Evolutionary conservation across 2,888 invertebrate species (phyloP), one percentile per base, ranked within the genome.

Genomic region (Eupeodes luniger): DNA sequence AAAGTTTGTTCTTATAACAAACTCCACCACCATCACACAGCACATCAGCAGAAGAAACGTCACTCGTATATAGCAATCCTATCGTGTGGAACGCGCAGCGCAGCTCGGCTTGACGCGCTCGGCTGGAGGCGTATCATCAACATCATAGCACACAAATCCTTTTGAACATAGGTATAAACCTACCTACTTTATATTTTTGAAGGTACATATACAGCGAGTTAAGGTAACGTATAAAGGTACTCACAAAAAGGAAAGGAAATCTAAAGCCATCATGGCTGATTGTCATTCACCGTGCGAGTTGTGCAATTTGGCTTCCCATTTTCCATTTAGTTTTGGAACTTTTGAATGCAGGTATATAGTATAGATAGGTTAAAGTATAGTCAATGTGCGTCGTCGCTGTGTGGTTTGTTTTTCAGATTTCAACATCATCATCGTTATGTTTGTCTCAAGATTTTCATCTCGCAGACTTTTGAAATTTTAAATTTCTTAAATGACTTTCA

Each of bases 221-320:
- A 40, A 40, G 40, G 40, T 40, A 40, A 40, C 9, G 40, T 40
- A 40, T 40, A 40, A 5, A 40, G 12, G 12, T 59, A 59, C 59
- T 59, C 59, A 36, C 19, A 6, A 34, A 4, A 55, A 27, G 57
- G 16, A 55, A 69, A 40, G 44, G 55, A 53, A 59, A 55, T 36
- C 27, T 47, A 53, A 14, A 51, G 51, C 49, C 53, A 66, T 66
- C 47, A 9, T 69, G 74, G 74, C 59, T 82, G 80, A 77, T 87
- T 83, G 84, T 80, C 79, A 87, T 80, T 84, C 87, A 70, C 80
- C 75, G 84, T 84, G 84, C 87, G 83, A 87, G 72, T 87, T 84
- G 61, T 87, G 76, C 83, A 80, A 80, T 87, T 87, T 87, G 87
- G 80, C 84, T 87, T 80, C 80, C 36, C 80, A 77, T 87, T 72